phyloP scores from a whole-genome alignment of 2,888 invertebrate genomes.

The Chrysolina haemoptera region DNA sequence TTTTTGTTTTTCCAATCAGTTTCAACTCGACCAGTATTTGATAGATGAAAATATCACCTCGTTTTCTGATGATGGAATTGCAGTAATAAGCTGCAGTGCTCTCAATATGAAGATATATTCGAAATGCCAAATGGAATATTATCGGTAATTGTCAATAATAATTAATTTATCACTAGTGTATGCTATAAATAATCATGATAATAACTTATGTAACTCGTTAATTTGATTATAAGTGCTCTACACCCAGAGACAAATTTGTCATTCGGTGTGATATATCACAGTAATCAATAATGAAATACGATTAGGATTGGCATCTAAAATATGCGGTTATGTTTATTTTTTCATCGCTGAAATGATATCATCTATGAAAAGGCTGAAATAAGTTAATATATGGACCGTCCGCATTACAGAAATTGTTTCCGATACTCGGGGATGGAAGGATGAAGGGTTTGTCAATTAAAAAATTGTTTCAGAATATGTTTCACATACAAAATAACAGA shows the following conservation, averaged over 20 bases:
- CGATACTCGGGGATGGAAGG: too few relatives aligned
- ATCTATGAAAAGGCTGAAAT: not conserved
- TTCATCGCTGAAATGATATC: not conserved
- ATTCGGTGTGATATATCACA: conserved; percentile 35
- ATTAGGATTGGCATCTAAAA: conserved; percentile 18
- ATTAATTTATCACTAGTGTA: conserved; percentile 20
- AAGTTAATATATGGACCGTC: too few relatives aligned
- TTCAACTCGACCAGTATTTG: too few relatives aligned
- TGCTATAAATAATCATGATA: conserved; percentile 37
- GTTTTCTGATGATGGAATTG: not conserved
- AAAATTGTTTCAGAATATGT: too few relatives aligned
- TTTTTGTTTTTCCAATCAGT: not conserved
- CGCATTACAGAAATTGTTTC: too few relatives aligned
- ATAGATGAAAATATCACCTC: not conserved
- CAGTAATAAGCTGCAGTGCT: not conserved
- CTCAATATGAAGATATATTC: conserved; percentile 3
- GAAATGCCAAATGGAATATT: not conserved
- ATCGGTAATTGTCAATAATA: conserved; percentile 22
- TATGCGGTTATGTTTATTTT: not conserved
- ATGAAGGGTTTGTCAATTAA: too few relatives aligned
- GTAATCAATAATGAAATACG: conserved; percentile 31
- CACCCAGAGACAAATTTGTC: conserved; percentile 44
- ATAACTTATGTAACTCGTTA: conserved; percentile 31
- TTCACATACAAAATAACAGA: not conserved
- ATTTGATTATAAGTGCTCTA: conserved; percentile 36